A percentile compares a stretch with the other conserved stretches of the same genome.
Evolutionary conservation across 2,888 invertebrate genomes (phyloP).

Genomic region (Anthoptus insignis): DNA sequence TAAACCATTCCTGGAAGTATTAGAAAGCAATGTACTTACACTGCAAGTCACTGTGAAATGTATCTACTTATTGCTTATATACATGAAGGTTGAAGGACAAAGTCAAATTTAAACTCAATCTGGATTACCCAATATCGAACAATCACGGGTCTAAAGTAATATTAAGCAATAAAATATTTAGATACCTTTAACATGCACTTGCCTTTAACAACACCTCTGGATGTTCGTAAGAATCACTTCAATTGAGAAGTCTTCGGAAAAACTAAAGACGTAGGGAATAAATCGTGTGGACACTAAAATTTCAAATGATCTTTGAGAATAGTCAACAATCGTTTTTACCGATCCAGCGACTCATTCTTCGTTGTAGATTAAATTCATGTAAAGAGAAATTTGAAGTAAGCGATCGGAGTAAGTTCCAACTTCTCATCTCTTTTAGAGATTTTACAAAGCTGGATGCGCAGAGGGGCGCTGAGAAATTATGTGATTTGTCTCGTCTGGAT

Average conservation of each 20-base stretch:
- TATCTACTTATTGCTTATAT: no score
- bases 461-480: background rate
- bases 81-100: no score
- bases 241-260: background rate
- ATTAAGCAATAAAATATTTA: no score
- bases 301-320: background rate
- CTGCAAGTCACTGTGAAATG: no score
- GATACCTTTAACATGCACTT: background rate
- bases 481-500: background rate
- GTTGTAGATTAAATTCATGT: background rate
- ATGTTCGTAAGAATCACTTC: background rate
- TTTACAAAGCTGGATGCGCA: no score
- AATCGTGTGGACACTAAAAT: background rate
- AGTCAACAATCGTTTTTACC: background rate
- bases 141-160: no score
- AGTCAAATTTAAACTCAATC: no score
- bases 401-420: background rate
- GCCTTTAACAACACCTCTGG: background rate
- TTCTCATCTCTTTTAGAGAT: background rate
- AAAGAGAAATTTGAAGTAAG: background rate
- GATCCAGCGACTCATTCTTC: background rate
- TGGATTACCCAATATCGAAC: no score
- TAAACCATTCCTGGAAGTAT: no score
- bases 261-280: background rate
- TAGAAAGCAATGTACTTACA: no score